phyloP scores from a whole-genome alignment of 2,113 vertebrate genomes.

The Hemiprocne comata region DNA sequence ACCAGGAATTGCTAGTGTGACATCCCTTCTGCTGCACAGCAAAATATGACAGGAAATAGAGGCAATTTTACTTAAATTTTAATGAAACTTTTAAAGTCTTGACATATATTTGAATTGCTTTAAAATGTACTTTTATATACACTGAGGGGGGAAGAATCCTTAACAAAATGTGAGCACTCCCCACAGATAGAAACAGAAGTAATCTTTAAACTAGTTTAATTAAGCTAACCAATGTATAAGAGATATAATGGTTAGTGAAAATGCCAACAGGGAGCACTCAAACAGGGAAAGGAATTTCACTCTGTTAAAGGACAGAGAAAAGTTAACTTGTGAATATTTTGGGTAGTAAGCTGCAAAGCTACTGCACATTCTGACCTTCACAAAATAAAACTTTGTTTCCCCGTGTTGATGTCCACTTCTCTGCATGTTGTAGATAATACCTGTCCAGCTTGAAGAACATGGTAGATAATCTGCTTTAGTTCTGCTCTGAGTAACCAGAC shows the following conservation, averaged over 20 bases:
- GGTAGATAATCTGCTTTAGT: neutral
- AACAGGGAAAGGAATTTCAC: neutral
- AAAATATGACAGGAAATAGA: neutral
- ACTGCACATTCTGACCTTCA: neutral
- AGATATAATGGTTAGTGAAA: neutral
- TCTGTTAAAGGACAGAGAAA: rapidly evolving
- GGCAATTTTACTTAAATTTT: neutral
- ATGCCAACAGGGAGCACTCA: neutral
- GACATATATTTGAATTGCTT: neutral
- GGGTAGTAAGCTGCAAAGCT: neutral
- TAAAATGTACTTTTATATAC: neutral
- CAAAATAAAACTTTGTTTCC: neutral
- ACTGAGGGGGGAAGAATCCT: rapidly evolving
- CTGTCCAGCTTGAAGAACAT: neutral
- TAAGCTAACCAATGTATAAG: neutral
- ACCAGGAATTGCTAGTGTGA: neutral
- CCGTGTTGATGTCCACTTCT: neutral
- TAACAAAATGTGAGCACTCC: neutral
- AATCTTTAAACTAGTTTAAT: neutral
- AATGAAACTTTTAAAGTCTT: neutral
- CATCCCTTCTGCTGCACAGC: neutral
- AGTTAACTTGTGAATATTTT: neutral
- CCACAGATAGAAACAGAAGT: neutral
- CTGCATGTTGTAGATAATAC: neutral
- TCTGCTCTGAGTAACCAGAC: neutral